Percentiles rank a stretch among this genome's conserved stretches.
phyloP scores from a whole-genome alignment of 2,113 vertebrate species.

The Corydoras sp. region DNA sequence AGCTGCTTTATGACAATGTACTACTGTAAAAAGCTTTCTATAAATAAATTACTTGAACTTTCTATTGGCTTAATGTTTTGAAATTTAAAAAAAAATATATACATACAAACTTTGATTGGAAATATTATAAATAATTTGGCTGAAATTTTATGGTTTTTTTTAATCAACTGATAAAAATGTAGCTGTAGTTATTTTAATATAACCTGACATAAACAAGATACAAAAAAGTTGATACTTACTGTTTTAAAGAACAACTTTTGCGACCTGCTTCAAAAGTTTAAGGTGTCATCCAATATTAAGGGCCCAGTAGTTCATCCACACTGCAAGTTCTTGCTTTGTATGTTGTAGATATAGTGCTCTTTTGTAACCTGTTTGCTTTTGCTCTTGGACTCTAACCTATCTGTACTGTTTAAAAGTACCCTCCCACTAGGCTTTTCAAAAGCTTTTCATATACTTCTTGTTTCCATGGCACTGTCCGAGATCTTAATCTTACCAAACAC shows the following conservation, averaged over 20 bases:
- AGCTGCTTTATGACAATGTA: too few species aligned
- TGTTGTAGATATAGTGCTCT: background rate
- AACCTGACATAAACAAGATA: too few species aligned
- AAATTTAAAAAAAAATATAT: too few species aligned
- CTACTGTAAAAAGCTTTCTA: too few species aligned
- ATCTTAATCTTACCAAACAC: background rate
- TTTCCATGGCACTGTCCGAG: background rate
- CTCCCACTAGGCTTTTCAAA: background rate
- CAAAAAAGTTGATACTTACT: background rate
- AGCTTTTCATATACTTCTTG: background rate
- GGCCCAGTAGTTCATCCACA: background rate
- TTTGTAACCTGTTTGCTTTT: slow-evolving; percentile 19
- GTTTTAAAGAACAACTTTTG: background rate
- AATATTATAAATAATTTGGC: too few species aligned
- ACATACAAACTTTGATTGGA: too few species aligned
- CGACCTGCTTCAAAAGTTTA: too few species aligned
- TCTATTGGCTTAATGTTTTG: too few species aligned
- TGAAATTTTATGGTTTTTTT: too few species aligned
- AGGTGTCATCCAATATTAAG: background rate
- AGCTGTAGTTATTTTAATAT: too few species aligned
- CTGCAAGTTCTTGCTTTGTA: background rate
- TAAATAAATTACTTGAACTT: too few species aligned
- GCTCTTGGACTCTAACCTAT: background rate
- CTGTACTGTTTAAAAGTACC: slow-evolving; percentile 1
- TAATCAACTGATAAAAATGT: too few species aligned